A percentile compares a stretch with the other conserved stretches of the same genome.
phyloP scores from a whole-genome alignment of 2,797 vertebrate genomes.

The Clarias platycephalus region DNA sequence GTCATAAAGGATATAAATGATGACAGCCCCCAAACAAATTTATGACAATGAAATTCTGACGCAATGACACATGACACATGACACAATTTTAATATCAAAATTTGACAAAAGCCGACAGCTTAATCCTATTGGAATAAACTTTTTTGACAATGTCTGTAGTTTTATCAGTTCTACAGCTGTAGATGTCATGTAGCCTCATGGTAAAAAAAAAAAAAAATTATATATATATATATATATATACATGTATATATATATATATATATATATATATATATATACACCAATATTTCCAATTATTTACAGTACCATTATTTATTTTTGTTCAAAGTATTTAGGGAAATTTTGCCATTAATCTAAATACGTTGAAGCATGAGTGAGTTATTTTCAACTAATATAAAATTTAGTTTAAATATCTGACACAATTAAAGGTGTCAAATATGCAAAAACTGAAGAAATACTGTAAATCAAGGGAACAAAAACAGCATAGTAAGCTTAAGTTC shows the following conservation, averaged over 20 bases:
- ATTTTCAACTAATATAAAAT: too few relatives aligned
- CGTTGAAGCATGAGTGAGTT: too few relatives aligned
- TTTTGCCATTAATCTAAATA: too few relatives aligned
- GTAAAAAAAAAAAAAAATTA: too few relatives aligned
- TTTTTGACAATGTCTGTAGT: too few relatives aligned
- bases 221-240: too few relatives aligned
- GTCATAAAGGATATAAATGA: background rate
- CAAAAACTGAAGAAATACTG: background rate
- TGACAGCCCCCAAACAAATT: background rate
- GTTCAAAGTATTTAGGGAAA: too few relatives aligned
- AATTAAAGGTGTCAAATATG: background rate
- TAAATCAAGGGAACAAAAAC: background rate
- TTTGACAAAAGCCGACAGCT: background rate
- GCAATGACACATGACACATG: background rate
- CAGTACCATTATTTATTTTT: too few relatives aligned
- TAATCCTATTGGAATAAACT: background rate
- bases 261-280: too few relatives aligned
- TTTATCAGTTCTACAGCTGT: background rate
- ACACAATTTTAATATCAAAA: background rate
- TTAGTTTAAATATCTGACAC: background rate
- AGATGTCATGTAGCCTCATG: background rate
- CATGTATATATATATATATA: too few relatives aligned
- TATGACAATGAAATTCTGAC: background rate
- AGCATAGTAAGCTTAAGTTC: background rate
- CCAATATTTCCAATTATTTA: too few relatives aligned